These are phyloP conservation scores for Ips typographus DNA, from an alignment of 1,140 invertebrate genomes.

Conservation along the genomic window DNA sequence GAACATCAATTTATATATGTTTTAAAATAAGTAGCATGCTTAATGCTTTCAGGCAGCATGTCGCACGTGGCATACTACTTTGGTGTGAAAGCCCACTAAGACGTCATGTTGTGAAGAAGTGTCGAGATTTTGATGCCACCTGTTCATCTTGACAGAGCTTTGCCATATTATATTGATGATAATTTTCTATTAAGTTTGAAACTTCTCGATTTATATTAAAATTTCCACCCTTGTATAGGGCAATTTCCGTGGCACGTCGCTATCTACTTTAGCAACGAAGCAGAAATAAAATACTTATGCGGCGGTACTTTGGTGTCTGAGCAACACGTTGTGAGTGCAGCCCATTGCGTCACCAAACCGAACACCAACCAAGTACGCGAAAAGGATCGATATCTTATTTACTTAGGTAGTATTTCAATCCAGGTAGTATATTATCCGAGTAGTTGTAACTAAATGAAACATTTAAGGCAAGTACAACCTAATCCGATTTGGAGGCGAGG, in stretches of 20 bases:
- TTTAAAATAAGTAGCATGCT: no score
- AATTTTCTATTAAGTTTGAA: neutral
- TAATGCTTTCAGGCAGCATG: no score
- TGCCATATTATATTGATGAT: no score
- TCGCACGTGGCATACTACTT: no score
- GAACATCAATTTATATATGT: no score
- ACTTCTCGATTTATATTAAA: neutral
- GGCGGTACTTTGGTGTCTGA: slow-evolving; percentile 46
- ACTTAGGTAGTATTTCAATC: slow-evolving; percentile 41
- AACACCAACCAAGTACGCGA: slow-evolving; percentile 36
- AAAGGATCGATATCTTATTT: slow-evolving; percentile 39
- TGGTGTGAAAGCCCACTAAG: no score
- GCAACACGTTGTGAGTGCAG: slow-evolving; percentile 45
- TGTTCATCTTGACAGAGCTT: neutral
- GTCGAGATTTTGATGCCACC: neutral
- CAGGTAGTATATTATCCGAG: no score
- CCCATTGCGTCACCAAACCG: slow-evolving; percentile 48
- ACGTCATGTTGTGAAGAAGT: neutral
- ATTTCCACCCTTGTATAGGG: slow-evolving; percentile 30
- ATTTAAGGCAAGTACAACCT: slow-evolving; percentile 56
- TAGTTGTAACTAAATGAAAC: neutral
- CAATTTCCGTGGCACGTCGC: slow-evolving; percentile 51
- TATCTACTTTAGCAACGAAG: slow-evolving; percentile 41
- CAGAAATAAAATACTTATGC: slow-evolving; percentile 45
- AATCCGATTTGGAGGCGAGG: slow-evolving; percentile 51